These are phyloP conservation scores for Scaptomyza hsui DNA, from an alignment of 1,140 invertebrate species.

Conservation along the genomic window DNA sequence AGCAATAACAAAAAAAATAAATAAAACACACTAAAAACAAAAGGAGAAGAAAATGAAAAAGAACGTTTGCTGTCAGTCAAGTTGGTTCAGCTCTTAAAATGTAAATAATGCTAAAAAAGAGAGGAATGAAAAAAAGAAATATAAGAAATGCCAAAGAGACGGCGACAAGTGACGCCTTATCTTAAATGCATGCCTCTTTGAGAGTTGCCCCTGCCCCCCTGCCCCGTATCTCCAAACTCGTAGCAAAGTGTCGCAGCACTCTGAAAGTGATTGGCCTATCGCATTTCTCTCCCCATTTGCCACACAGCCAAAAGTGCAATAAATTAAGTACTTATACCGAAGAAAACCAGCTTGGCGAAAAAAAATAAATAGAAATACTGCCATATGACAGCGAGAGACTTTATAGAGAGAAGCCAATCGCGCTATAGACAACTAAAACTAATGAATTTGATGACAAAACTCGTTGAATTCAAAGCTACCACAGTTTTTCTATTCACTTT, in stretches of 20 bases:
- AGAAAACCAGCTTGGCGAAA: slow-evolving; percentile 15
- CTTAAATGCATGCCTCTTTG: slow-evolving; percentile 70
- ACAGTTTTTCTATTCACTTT: slow-evolving; percentile 1
- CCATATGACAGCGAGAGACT: slow-evolving; percentile 10
- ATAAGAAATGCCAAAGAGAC: slow-evolving; percentile 49
- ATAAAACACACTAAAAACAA: slow-evolving; percentile 34
- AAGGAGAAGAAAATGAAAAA: slow-evolving; percentile 6
- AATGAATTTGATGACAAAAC: slow-evolving; percentile 81
- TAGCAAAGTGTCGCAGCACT: slow-evolving; percentile 53
- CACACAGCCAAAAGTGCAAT: slow-evolving; percentile 69
- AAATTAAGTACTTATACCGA: slow-evolving; percentile 51
- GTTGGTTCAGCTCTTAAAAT: slow-evolving; percentile 62
- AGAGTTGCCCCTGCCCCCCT: slow-evolving; percentile 10
- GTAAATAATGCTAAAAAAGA: slow-evolving; percentile 71
- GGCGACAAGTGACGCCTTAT: slow-evolving; percentile 77
- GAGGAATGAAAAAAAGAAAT: slow-evolving; percentile 18
- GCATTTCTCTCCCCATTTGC: slow-evolving; percentile 75
- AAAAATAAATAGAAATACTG: slow-evolving; percentile 25
- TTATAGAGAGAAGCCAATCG: slow-evolving; percentile 21
- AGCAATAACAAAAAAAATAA: slow-evolving; percentile 36
- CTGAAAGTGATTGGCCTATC: slow-evolving; percentile 77
- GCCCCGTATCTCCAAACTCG: background rate
- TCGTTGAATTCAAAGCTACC: slow-evolving; percentile 69
- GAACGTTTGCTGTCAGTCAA: slow-evolving; percentile 55
- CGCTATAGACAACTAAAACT: slow-evolving; percentile 45